These are phyloP conservation scores for Leucophenga maculata DNA, from an alignment of 2,888 invertebrate species.

Conservation along the genomic window DNA sequence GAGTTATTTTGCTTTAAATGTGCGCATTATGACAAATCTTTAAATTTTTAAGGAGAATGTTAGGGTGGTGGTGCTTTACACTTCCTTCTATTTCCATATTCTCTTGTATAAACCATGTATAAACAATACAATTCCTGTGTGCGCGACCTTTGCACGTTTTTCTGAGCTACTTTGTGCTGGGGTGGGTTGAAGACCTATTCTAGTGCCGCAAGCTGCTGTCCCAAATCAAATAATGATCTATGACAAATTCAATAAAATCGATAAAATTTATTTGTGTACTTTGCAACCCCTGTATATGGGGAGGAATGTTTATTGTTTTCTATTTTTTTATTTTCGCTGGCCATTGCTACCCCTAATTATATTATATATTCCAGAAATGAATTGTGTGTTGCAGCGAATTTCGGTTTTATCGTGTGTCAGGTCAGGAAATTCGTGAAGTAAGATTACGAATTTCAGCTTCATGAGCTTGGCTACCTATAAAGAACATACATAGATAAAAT, in stretches of 20 bases:
- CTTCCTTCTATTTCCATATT: neutral
- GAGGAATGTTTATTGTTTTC: neutral
- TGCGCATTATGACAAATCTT: slow-evolving; percentile 12
- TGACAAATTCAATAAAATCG: slow-evolving; percentile 52
- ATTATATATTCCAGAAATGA: neutral
- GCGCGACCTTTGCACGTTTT: slow-evolving; percentile 9
- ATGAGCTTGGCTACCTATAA: too few relatives aligned
- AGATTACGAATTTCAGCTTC: too few relatives aligned
- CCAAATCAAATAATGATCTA: slow-evolving; percentile 49
- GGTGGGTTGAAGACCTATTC: neutral
- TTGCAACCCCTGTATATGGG: neutral
- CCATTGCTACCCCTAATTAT: slow-evolving; percentile 17
- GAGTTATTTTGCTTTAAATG: neutral
- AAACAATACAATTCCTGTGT: neutral
- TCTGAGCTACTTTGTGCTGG: neutral
- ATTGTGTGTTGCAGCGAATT: neutral
- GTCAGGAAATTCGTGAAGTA: neutral
- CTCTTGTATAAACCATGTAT: neutral
- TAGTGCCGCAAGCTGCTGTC: slow-evolving; percentile 27
- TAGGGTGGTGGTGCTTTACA: neutral
- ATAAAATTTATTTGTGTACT: slow-evolving; percentile 35
- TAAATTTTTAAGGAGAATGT: neutral
- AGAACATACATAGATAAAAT: too few relatives aligned
- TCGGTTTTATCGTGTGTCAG: slow-evolving; percentile 2
- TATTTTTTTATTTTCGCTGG: neutral